phyloP scores from a whole-genome alignment of 2,113 vertebrate genomes.

The Delphinapterus leucas region DNA sequence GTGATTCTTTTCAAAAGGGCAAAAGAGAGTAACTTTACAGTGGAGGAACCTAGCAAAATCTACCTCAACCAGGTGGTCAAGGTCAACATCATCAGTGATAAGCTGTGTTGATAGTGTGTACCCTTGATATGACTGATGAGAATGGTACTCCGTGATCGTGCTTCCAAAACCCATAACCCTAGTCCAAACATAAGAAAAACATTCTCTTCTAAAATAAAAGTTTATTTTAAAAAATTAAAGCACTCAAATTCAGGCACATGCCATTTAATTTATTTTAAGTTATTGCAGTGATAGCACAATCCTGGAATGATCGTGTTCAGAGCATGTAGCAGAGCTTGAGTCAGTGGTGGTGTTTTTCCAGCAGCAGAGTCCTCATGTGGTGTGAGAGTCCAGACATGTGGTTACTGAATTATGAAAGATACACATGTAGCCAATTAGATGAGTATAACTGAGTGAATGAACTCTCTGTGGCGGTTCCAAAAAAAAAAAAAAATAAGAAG shows the following conservation, averaged over 20 bases:
- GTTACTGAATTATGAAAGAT: not conserved
- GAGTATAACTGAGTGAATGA: not conserved
- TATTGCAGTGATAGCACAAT: not conserved
- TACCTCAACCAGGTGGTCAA: not conserved
- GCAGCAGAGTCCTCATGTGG: not conserved
- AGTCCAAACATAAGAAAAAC: not conserved
- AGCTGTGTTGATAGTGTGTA: not conserved
- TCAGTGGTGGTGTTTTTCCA: not conserved
- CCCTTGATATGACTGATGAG: not conserved
- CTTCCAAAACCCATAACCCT: not conserved
- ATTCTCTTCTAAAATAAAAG: not conserved
- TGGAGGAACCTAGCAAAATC: not conserved
- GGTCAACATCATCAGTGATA: not conserved
- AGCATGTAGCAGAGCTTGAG: not conserved
- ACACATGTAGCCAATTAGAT: slow-evolving; percentile 39
- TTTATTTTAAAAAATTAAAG: not conserved
- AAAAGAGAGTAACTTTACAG: not conserved
- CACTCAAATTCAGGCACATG: not conserved
- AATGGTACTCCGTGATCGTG: not conserved
- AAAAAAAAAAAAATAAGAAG: not conserved
- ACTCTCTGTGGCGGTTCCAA: not conserved
- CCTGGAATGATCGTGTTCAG: not conserved
- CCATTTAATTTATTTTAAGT: slow-evolving; percentile 20
- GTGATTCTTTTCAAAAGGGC: not conserved
- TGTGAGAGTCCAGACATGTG: not conserved